Conservation (phyloP, 2,888 invertebrate genomes). For the Protula sp. region DNA sequence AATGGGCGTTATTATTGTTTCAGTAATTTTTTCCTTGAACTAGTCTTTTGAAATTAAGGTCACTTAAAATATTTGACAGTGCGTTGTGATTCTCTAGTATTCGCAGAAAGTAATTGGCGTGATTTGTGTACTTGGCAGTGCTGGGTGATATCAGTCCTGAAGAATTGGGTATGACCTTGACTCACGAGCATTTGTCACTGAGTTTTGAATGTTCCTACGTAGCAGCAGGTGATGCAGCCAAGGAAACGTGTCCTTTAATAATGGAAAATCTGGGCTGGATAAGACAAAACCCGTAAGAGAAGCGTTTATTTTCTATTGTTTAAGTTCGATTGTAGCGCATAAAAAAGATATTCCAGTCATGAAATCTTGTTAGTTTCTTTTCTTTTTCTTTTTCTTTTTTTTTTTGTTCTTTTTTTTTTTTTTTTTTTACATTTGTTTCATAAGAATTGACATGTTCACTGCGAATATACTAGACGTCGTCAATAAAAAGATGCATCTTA, state of each 20-base stretch:
- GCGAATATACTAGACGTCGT: too few relatives aligned
- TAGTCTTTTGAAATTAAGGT: not conserved
- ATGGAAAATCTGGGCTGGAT: slow-evolving; percentile 9
- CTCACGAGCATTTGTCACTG: not conserved
- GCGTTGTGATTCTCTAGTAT: too few relatives aligned
- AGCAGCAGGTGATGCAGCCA: not conserved
- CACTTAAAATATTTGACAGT: too few relatives aligned
- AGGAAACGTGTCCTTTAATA: not conserved
- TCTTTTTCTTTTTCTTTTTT: too few relatives aligned
- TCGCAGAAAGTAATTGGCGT: too few relatives aligned
- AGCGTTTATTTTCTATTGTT: not conserved
- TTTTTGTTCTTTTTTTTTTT: too few relatives aligned
- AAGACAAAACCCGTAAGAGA: slow-evolving; percentile 5
- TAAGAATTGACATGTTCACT: not conserved
- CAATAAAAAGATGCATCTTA: too few relatives aligned
- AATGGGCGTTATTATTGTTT: not conserved
- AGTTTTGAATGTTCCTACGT: not conserved
- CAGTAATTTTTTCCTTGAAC: not conserved
- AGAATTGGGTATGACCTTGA: not conserved
- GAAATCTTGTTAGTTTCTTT: too few relatives aligned
- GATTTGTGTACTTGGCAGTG: not conserved
- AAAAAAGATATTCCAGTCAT: too few relatives aligned
- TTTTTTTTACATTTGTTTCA: too few relatives aligned
- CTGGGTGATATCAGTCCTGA: not conserved
- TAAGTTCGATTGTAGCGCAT: too few relatives aligned